Base-by-base conservation (phyloP, 2,888 invertebrate genomes). In the Himalopsyche japonica region DNA sequence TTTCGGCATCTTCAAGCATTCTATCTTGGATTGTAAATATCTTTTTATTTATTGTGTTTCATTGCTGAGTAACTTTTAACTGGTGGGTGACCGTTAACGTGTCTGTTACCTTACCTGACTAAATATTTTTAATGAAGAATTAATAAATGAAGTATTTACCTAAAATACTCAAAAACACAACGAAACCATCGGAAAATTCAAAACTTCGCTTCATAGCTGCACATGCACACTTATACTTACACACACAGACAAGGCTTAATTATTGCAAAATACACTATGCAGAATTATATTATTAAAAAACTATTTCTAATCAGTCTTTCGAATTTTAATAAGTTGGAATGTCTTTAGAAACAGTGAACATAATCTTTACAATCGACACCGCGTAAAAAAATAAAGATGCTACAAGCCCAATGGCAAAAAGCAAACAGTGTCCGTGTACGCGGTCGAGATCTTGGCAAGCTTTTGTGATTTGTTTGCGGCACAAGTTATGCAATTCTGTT, bases 81-180 rank as follows among this genome's bases (percentile, higher is more conserved):
- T n/a, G n/a, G n/a, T n/a, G n/a, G n/a, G n/a, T n/a, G n/a, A n/a
- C n/a, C n/a, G n/a, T n/a, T n/a, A n/a, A n/a, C n/a, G n/a, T n/a
- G n/a, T n/a, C n/a, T n/a, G n/a, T n/a, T n/a, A n/a, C n/a, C n/a
- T n/a, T n/a, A n/a, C n/a, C n/a, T n/a, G n/a, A n/a, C n/a, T n/a
- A n/a, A n/a, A n/a, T n/a, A n/a, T n/a, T n/a, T n/a, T n/a, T n/a
- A n/a, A n/a, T n/a, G n/a, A n/a, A n/a, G n/a, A n/a, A n/a, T n/a
- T n/a, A n/a, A n/a, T n/a, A n/a, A n/a, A 77, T 24, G 20, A 20
- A 3, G 8, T 8, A 47, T 27, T 70, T 81, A 64, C 81, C 47
- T 27, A 43, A 37, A 37, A 70, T 64, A 70, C 47, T 81, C n/a
- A 81, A 47, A 48, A 81, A 81, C 20, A 81, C n/a, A 8, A 76